Conservation (phyloP, 2,888 invertebrate genomes). For the Anthophora plumipes region DNA sequence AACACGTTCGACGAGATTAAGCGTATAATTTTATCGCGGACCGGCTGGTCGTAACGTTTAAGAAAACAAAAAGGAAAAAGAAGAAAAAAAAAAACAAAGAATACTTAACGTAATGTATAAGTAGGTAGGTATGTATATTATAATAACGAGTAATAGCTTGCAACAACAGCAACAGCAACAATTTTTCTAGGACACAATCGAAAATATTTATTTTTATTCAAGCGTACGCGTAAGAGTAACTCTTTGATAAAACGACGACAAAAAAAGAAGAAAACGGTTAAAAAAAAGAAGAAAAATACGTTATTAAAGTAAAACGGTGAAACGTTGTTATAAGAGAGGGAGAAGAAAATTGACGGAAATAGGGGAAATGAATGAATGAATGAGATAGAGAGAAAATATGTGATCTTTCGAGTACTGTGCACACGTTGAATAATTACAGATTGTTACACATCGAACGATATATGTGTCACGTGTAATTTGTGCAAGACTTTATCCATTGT, state of each 20-base stretch:
- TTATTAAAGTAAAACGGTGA: neutral
- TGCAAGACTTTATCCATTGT: constrained; percentile 45
- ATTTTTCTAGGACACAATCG: constrained; percentile 76
- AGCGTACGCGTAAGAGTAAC: constrained; percentile 64
- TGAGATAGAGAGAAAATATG: constrained; percentile 11
- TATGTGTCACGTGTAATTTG: constrained; percentile 27
- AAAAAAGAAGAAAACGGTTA: constrained; percentile 25
- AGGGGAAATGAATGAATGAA: constrained; percentile 5
- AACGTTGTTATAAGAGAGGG: constrained; percentile 7
- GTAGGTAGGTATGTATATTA: constrained; percentile 63
- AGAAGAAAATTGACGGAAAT: neutral
- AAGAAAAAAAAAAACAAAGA: neutral
- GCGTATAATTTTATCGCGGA: constrained; percentile 10
- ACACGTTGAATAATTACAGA: neutral
- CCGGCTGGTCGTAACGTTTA: constrained; percentile 39
- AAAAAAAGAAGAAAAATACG: constrained; percentile 5
- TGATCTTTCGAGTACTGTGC: constrained; percentile 10
- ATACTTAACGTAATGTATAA: constrained; percentile 69
- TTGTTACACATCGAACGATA: constrained; percentile 1
- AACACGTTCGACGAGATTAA: neutral
- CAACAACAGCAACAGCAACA: constrained; percentile 72
- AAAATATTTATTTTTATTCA: constrained; percentile 79
- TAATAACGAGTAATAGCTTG: constrained; percentile 63
- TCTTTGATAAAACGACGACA: constrained; percentile 59
- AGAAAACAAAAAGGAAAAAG: neutral